A percentile compares a stretch with the other conserved stretches of the same genome.
Conservation (phyloP, 2,888 invertebrate genomes). For the Idaea dimidiata region DNA sequence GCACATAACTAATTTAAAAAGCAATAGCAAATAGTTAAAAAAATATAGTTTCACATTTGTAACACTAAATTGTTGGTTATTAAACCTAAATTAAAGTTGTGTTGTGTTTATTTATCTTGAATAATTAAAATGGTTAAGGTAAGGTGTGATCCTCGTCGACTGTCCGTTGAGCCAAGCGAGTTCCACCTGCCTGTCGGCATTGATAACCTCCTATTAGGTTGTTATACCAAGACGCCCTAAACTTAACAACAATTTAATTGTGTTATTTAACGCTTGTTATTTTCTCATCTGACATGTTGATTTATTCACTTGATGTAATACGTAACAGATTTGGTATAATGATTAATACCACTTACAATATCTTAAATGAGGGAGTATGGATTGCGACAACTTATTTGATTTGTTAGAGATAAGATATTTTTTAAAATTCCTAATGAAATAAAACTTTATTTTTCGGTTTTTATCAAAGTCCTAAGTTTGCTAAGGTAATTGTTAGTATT, state of each 20-base stretch:
- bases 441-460: no score
- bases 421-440: neutral
- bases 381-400: neutral
- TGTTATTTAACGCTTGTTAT: slow-evolving; percentile 66
- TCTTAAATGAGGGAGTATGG: neutral
- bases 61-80: slow-evolving; percentile 31
- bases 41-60: neutral
- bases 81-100: slow-evolving; percentile 38
- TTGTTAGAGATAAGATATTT: neutral
- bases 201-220: slow-evolving; percentile 61
- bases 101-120: slow-evolving; percentile 60
- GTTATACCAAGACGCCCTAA: slow-evolving; percentile 57
- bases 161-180: slow-evolving; percentile 35
- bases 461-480: no score
- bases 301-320: slow-evolving; percentile 39
- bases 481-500: no score
- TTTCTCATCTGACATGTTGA: slow-evolving; percentile 43
- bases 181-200: slow-evolving; percentile 56
- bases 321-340: slow-evolving; percentile 24
- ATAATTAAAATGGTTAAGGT: slow-evolving; percentile 60
- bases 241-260: slow-evolving; percentile 68
- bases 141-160: slow-evolving; percentile 58
- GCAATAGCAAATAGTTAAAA: neutral
- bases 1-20: no score
- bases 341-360: slow-evolving; percentile 6